Base-by-base conservation (phyloP, 1,140 invertebrate genomes). In the Monomorium pharaonis region DNA sequence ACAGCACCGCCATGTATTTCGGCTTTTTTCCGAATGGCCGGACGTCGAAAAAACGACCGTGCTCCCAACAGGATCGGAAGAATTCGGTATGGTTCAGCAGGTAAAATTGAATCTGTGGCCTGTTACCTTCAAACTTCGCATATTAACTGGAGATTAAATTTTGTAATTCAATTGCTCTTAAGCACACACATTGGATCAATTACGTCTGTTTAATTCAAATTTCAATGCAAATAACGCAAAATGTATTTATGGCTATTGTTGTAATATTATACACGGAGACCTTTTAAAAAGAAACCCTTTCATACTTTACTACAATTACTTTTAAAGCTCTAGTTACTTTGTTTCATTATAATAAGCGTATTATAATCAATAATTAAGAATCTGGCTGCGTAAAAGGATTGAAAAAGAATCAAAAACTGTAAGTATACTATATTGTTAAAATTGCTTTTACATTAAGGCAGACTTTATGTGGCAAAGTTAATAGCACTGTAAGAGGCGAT, bases 1-100 rank as follows among this genome's bases (percentile, higher is more conserved):
- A 86, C 85, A 86, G 49, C 67, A 78, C 69, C 56, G 83, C 87
- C 85, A 87, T 88, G 87, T 87, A 87, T 88, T 86, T 86, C 80
- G 86, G 80, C 75, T 88, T 87, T 88, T 88, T 85, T 80, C 84
- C 77, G 62, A 85, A 86, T 87, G 78, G 80, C 44, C 62, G 78
- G 69, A 70, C 72, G 87, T 69, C 84, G 87, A 80, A 77, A 84
- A 87, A 88, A 78, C 81, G 81, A 51, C 51, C 67, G 78, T 51
- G 67, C 37, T 83, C 78, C 78, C 78, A 83, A 44, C 58, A 83
- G 78, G 47, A 83, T 83, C 78, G 78, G 42, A 83, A 74, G 51
- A 83, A 83, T 74, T 83, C 67, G 51, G 51, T 74, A 83, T 83
- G 78, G 78, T 74, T 47, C 51, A 83, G 78, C 78, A 72, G 51